phyloP scores from a whole-genome alignment of 1,140 invertebrate genomes.

The Drosophila obscura region DNA sequence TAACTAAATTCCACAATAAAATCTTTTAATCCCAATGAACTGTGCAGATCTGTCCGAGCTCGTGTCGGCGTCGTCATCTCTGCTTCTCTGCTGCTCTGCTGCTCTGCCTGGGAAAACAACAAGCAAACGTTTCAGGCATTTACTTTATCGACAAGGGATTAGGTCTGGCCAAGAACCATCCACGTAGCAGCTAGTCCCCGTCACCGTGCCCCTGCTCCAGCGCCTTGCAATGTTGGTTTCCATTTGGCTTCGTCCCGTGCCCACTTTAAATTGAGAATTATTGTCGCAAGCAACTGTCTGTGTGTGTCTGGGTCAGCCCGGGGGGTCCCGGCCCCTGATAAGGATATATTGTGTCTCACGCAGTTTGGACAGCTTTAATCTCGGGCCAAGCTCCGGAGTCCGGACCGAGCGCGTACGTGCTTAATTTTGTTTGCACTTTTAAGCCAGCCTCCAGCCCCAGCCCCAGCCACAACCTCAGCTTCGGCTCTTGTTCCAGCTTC shows the following conservation, averaged over 20 bases:
- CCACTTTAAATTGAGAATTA: slow-evolving; percentile 83
- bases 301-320: slow-evolving; percentile 28
- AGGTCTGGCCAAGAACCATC: slow-evolving; percentile 56
- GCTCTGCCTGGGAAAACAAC: slow-evolving; percentile 28
- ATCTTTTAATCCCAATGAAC: slow-evolving; percentile 83
- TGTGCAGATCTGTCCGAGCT: slow-evolving; percentile 50
- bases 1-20: slow-evolving; percentile 69
- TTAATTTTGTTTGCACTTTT: slow-evolving; percentile 82
- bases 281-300: slow-evolving; percentile 73
- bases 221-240: slow-evolving; percentile 49
- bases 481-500: background rate
- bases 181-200: slow-evolving; percentile 24
- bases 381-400: slow-evolving; percentile 46
- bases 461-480: background rate
- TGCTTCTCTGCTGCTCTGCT: slow-evolving; percentile 24
- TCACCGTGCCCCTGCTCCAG: background rate
- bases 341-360: slow-evolving; percentile 83
- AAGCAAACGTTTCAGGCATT: slow-evolving; percentile 81
- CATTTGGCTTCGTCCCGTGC: slow-evolving; percentile 47
- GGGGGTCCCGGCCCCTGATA: slow-evolving; percentile 54
- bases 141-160: slow-evolving; percentile 83
- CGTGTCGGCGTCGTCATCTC: slow-evolving; percentile 27
- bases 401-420: slow-evolving; percentile 73
- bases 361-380: slow-evolving; percentile 81
- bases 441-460: slow-evolving; percentile 51